Evolutionary conservation across 1,140 invertebrate genomes (phyloP), one percentile per base, ranked within the genome.

Genomic region (Chrysopa pallens): DNA sequence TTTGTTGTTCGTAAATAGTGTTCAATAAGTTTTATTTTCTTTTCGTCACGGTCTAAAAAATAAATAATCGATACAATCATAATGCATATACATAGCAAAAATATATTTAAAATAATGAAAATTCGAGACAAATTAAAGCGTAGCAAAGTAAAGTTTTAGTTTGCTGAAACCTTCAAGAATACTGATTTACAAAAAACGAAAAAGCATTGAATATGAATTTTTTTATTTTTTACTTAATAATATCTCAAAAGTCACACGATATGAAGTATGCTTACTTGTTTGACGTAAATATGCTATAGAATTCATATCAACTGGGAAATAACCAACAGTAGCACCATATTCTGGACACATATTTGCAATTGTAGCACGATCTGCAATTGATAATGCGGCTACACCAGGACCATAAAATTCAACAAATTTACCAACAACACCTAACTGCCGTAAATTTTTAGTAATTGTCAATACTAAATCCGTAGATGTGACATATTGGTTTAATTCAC

Each of bases 371-470:
- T 98, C 95, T 4, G 94, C 93, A 40, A 98, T 91, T 38, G 87
- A 93, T 1, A 98, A 62, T 44, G 82, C 75, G 1, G 75, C 59
- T 8, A 97, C 88, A 6, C 94, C 93, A 0, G 88, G 78, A 0
- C 95, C 95, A 60, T 87, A 98, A 64, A 98, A 98, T 67, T 98
- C 94, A 2, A 98, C 93, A 67, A 98, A 98, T 58, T 97, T 97
- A 36, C 91, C 93, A 37, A 98, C 94, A 17, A 98, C 93, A 39
- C 94, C 94, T 38, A 95, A 55, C 59, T 90, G 81, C 28, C 93
- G 72, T 41, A 97, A 69, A 65, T 96, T 84, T 84, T 97, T 97
- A 8, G 93, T 98, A 38, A 98, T 91, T 9, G 93, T 97, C 7
- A 98, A 71, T 6, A 98, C 95, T 38, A 98, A 70, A 72, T 98